Evolutionary conservation across 2,113 vertebrate genomes (phyloP).

Genomic region (Struthidea cinerea): DNA sequence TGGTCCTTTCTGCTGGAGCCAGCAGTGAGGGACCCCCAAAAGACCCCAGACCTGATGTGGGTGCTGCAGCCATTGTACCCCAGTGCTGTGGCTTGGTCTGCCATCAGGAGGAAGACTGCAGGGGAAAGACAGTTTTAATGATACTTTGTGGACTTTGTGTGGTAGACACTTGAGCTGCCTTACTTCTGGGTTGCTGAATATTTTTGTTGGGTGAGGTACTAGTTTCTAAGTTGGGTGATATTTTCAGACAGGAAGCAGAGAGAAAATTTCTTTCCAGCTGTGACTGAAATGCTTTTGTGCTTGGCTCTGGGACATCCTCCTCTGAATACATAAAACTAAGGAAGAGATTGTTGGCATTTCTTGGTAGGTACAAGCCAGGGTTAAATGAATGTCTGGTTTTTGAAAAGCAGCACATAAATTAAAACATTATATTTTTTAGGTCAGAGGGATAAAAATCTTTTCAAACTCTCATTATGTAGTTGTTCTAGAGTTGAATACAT

Average conservation of each 20-base stretch:
- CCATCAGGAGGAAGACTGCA: rapidly evolving
- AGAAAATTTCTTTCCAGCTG: neutral
- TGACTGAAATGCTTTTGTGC: conserved; percentile 2
- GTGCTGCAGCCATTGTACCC: neutral
- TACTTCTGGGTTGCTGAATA: neutral
- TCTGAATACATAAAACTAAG: neutral
- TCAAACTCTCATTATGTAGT: neutral
- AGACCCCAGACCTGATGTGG: rapidly evolving
- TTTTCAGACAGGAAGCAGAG: neutral
- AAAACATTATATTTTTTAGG: neutral
- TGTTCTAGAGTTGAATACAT: neutral
- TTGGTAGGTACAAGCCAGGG: neutral
- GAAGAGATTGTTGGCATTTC: neutral
- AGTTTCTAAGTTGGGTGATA: neutral
- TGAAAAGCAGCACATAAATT: neutral
- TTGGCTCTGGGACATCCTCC: neutral
- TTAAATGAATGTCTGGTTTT: neutral
- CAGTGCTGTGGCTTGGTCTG: neutral
- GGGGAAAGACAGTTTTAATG: neutral
- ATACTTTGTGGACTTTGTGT: neutral
- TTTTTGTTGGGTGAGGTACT: neutral
- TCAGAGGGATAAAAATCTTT: neutral
- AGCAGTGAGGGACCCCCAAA: rapidly evolving
- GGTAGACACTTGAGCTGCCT: neutral
- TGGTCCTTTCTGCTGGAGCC: neutral